Evolutionary conservation across 2,888 invertebrate species (phyloP), one percentile per base, ranked within the genome.

Genomic region (Agapostemon virescens): DNA sequence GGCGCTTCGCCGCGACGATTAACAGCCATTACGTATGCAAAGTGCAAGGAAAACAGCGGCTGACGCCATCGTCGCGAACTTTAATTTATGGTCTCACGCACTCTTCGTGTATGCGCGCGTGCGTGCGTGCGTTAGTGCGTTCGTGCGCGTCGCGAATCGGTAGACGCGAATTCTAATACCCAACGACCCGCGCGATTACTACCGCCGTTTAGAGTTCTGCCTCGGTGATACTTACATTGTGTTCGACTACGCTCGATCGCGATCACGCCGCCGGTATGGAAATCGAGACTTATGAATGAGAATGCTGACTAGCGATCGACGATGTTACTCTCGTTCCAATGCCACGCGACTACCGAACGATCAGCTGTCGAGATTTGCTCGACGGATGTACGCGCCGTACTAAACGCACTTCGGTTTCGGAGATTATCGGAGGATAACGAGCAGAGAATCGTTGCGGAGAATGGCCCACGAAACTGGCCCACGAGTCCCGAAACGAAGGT

Each of bases 11-110:
- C 26, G 49, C 49, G 49, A 49, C 69, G 78, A 74, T 71, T 73
- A 68, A 67, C 66, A 49, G 15, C 58, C 69, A 52, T 75, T 79
- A 55, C 61, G 49, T 64, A 69, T 64, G 73, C 68, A 79, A 79
- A 81, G 38, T 52, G 67, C 36, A 20, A 49, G 61, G 67, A 63
- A 74, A 81, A 79, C 61, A 74, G 30, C 26, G 42, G 49, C 38
- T 68, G 77, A 73, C 80, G 78, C 69, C 63, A 73, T 61, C 49
- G 40, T 40, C 26, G 49, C 40, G 67, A 49, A 75, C 66, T 64
- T 45, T 38, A 69, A 69, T 69, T 75, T 78, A 75, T 64, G 5
- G 23, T 26, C 66, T 33, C 26, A 38, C 23, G 20, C 30, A 26
- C 38, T 17, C 6, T 26, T 15, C 15, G 20, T 45, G 63, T 26